Evolutionary conservation across 2,888 invertebrate species (phyloP), one percentile per base, ranked within the genome.

Genomic region (Ypsolopha sequella): DNA sequence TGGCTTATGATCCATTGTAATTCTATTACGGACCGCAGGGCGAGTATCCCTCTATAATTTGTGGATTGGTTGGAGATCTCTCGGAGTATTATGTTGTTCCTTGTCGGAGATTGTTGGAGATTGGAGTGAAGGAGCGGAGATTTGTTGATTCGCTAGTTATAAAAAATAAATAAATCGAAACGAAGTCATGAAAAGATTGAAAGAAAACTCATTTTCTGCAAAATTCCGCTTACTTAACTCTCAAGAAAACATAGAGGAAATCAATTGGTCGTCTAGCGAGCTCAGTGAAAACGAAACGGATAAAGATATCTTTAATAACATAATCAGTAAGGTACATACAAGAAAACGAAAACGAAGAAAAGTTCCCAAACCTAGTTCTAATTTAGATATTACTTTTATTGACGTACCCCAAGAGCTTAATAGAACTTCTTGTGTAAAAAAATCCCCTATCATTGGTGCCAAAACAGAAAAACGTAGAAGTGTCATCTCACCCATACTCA

Each of bases 201-300:
- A 53, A 38, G 45, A 51, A 53, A 53, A 48, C 10, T 11, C 13
- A 11, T 84, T 82, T 56, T 55, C 57, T 4, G 59, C 70, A 7
- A 82, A 78, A 58, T 84, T 84, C 56, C 54, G 60, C 6, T 56
- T 77, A 50, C 56, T 84, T 38, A 74, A 75, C 58, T 78, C 80
- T 1, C 82, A 84, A 67, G 73, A 79, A 51, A 55, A 65, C 35
- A 61, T 56, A n/a, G 73, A 73, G 54, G 74, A 79, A 53, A 85
- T 86, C 34, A 66, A 63, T 53, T 82, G 81, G 82, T 74, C 82
- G 10, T 73, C 69, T 3, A 80, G 80, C 55, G 76, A 79, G 14
- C 75, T 78, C 0, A 81, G 80, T 57, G 85, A 80, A 36, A 68
- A 67, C 51, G 82, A 82, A 59, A 68, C 59, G 8, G 53, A 54